phyloP scores from a whole-genome alignment of 2,888 invertebrate species.

The Ametastegia equiseti region DNA sequence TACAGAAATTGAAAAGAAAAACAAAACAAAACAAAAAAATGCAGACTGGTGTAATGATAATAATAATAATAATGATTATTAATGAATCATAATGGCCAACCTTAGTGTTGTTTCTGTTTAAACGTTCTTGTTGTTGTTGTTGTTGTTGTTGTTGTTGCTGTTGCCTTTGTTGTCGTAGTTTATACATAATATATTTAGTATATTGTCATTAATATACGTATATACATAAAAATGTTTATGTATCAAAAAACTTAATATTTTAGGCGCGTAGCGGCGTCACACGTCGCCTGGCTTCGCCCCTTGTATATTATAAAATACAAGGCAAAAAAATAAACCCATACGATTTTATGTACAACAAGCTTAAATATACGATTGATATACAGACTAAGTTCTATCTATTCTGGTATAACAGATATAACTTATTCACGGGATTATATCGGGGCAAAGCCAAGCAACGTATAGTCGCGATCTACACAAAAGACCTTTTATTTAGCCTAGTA shows the following conservation, averaged over 20 bases:
- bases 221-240: conserved; percentile 65
- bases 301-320: no score
- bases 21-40: no score
- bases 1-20: no score
- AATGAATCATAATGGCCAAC: no score
- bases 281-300: conserved; percentile 71
- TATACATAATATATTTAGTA: conserved; percentile 65
- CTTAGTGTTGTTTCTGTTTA: neutral
- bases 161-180: conserved; percentile 36
- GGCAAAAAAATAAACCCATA: neutral
- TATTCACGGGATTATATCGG: neutral
- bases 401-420: neutral
- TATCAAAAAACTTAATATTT: conserved; percentile 53
- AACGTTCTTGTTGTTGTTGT: neutral
- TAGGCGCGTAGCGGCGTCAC: conserved; percentile 56
- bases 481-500: no score
- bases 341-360: neutral
- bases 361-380: neutral
- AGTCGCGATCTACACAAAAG: conserved; percentile 8
- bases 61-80: no score
- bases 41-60: no score
- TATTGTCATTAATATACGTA: conserved; percentile 58
- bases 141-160: conserved; percentile 39
- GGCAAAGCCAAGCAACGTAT: conserved; percentile 37
- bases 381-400: neutral